Percentiles rank a stretch among this genome's conserved stretches.
These are phyloP conservation scores for Hippocampus guttulatus DNA, from an alignment of 2,113 vertebrate genomes.

Conservation along the genomic window DNA sequence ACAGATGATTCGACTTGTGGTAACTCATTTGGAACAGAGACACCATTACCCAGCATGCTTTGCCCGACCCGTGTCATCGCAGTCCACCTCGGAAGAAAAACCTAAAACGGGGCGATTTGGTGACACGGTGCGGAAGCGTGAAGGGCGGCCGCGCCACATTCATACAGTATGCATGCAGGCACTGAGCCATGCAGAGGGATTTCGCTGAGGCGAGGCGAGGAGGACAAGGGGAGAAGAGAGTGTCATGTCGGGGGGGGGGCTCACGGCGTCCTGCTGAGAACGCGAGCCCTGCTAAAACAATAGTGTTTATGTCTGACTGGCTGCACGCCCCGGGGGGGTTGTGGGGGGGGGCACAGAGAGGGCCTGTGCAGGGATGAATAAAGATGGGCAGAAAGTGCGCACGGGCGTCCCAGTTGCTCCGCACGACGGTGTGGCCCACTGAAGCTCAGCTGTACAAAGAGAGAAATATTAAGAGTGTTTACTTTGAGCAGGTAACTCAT, in stretches of 20 bases:
- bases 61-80: not conserved
- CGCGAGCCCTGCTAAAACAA: conserved; percentile 1
- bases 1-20: not conserved
- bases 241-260: not conserved
- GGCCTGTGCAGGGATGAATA: not conserved
- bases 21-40: not conserved
- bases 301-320: conserved; percentile 4
- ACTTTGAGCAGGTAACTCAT: not conserved
- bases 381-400: not conserved
- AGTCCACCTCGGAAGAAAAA: not conserved
- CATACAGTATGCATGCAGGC: not conserved
- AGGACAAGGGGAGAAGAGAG: not conserved
- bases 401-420: not conserved
- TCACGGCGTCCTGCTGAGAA: not conserved
- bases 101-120: not conserved
- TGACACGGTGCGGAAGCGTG: not conserved
- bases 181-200: not conserved
- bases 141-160: not conserved
- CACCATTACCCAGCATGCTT: not conserved
- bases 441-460: not conserved
- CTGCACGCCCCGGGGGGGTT: not conserved
- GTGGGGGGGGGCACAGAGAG: not conserved
- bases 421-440: not conserved
- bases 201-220: not conserved
- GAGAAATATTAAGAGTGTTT: not conserved